Evolutionary conservation across 2,888 invertebrate species (phyloP), one percentile per base, ranked within the genome.

Genomic region (Erannis defoliaria): DNA sequence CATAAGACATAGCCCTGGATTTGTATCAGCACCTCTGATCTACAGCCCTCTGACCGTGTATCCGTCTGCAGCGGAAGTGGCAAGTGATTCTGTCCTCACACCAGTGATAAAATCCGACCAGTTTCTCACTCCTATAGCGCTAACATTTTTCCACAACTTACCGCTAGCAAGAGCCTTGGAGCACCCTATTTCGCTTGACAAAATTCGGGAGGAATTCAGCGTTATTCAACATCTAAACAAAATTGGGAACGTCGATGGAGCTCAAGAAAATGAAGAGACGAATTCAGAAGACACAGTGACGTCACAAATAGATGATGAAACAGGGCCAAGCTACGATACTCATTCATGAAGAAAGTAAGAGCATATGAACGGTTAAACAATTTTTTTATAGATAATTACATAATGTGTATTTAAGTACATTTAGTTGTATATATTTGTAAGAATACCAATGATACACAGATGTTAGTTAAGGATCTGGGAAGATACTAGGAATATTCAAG

Each of bases 81-180:
- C 76, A 35, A 55, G 71, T 14, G 79, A 85, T 33, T 50, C 78
- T n/a, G 49, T 77, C 12, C 53, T 77, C 2, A 73, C 80, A n/a
- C 77, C 86, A 23, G 68, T 85, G 1, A 55, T 84, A 23, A 70
- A 78, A 14, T 55, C 77, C 1, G 81, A 88, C 40, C 80, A 82
- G 0, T 51, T 88, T 33, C 61, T 87, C 0, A 78, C 84, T 12
- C 90, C 90, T 1, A 77, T 90, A 29, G 88, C 88, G 2, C 68
- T 90, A 2, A 85, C 80, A 35, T 85, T 88, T 64, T 89, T 81
- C 60, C 85, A 90, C 19, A 88, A 90, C 53, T 62, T 89, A 16
- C 90, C 89, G 0, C 67, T 90, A 5, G 80, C 89, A 33, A 82
- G 90, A 76, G 91, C 89, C 9, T 69, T 91, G 21, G 73, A 84